Base-by-base conservation (phyloP, 2,888 invertebrate genomes). In the Formica aserva region DNA sequence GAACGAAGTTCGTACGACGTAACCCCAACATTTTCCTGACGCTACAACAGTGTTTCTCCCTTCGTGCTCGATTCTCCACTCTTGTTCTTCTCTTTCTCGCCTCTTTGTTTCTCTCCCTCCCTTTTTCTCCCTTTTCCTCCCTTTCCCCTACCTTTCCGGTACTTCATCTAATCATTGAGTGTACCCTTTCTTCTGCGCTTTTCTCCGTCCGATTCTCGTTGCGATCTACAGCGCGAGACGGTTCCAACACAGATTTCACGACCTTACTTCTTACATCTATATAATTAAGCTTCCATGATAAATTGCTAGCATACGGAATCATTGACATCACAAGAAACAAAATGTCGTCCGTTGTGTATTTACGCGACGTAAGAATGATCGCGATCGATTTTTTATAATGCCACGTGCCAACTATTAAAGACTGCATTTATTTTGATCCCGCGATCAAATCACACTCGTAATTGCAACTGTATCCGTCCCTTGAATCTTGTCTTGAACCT, bases 21-120 rank as follows among this genome's bases (percentile, higher is more conserved):
- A 87, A 85, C 80, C 85, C 85, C 86, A 87, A 89, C 89, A 82
- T 89, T 88, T 86, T 85, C 83, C 86, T 75, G 83, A 67, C 82
- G 78, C 57, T 84, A 85, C 84, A 85, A 85, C 52, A 52, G 52
- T 81, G 82, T 84, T 84, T 85, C 80, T 85, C 88, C 86, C 87
- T 89, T 86, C 83, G 78, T 52, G 35, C 87, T 80, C 84, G 77
- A 82, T 80, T 83, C 75, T 83, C 83, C 67, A 60, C 74, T 77
- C 66, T 48, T 71, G 52, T 60, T 52, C 75, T 75, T 38, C 67
- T 69, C 78, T 67, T 77, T 75, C 32, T 29, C 72, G 48, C 13
- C 52, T 88, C 85, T 86, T 84, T 72, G 75, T 78, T 72, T 52
- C 60, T 55, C 45, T 60, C 57, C 8, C 57, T 18, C 29, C 57